Evolutionary conservation across 2,888 invertebrate genomes (phyloP).

Genomic region (Furcula furcula): DNA sequence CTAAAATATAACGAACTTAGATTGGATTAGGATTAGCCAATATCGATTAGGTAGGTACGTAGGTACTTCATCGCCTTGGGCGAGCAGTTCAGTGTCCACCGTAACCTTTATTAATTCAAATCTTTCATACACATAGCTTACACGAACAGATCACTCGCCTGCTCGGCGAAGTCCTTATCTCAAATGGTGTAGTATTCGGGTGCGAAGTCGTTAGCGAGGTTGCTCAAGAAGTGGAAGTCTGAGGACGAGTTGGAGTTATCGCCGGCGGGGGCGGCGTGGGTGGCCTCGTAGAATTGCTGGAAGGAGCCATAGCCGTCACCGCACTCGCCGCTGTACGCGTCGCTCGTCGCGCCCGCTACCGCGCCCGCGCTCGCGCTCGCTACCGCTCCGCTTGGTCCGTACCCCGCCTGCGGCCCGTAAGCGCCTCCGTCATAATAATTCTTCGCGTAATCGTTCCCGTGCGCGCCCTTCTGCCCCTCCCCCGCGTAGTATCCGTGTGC

Average conservation of each 20-base stretch:
- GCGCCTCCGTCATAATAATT: conserved; percentile 70
- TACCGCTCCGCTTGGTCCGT: conserved; percentile 36
- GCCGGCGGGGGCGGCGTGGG: conserved; percentile 78
- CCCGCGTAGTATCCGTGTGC: conserved; percentile 68
- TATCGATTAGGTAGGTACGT: no score
- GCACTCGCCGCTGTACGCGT: conserved; percentile 73
- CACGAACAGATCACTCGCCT: conserved; percentile 78
- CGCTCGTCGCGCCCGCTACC: conserved; percentile 63
- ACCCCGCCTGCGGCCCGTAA: conserved; percentile 55
- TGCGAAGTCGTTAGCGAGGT: conserved; percentile 95
- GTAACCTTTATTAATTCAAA: conserved; percentile 33
- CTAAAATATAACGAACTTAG: conserved; percentile 50
- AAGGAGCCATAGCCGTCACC: conserved; percentile 86
- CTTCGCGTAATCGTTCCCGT: conserved; percentile 77
- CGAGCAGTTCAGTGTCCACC: conserved; percentile 48
- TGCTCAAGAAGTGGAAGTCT: conserved; percentile 96
- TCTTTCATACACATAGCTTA: conserved; percentile 41
- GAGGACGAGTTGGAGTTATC: conserved; percentile 96
- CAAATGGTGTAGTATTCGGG: conserved; percentile 92
- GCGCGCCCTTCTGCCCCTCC: conserved; percentile 76
- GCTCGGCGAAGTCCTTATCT: conserved; percentile 80
- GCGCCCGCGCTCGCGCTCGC: conserved; percentile 54
- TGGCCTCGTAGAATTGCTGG: conserved; percentile 86
- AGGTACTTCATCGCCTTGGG: conserved; percentile 50
- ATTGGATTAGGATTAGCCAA: conserved; percentile 44